Evolutionary conservation across 2,888 invertebrate genomes (phyloP).

Genomic region (Agriopis aurantiaria): DNA sequence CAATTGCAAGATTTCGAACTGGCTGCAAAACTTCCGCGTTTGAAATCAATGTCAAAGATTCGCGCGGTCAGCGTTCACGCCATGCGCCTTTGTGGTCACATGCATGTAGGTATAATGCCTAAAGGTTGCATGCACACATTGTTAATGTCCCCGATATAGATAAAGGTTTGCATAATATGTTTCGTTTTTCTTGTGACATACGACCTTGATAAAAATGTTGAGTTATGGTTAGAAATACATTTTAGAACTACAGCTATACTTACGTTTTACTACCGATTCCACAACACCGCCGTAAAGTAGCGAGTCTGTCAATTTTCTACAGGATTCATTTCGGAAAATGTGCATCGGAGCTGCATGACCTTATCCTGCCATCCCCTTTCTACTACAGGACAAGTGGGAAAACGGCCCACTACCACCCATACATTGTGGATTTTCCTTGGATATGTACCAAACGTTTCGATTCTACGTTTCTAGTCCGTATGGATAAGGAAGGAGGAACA

Average conservation of each 20-base stretch:
- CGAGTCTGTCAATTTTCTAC: no score
- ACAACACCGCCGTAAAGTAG: no score
- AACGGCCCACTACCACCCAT: no score
- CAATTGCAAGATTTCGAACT: conserved; percentile 32
- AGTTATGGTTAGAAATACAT: conserved; percentile 20
- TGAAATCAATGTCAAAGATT: conserved; percentile 64
- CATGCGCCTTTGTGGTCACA: conserved; percentile 27
- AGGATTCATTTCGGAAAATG: no score
- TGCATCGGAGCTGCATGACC: no score
- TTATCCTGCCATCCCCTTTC: no score
- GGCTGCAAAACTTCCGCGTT: conserved; percentile 55
- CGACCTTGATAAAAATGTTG: conserved; percentile 38
- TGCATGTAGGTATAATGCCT: conserved; percentile 31
- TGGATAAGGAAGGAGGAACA: no score
- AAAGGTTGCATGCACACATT: conserved; percentile 45
- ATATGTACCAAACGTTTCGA: no score
- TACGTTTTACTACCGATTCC: no score
- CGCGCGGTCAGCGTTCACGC: conserved; percentile 54
- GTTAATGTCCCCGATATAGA: conserved; percentile 55
- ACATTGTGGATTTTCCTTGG: no score
- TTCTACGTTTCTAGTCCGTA: no score
- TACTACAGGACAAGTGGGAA: no score
- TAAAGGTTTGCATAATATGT: conserved; percentile 50
- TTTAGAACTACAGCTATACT: background rate
- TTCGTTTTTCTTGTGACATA: conserved; percentile 47